Evolutionary conservation across 2,888 invertebrate genomes (phyloP), one percentile per base, ranked within the genome.

Genomic region (Barypeithes pellucidus): DNA sequence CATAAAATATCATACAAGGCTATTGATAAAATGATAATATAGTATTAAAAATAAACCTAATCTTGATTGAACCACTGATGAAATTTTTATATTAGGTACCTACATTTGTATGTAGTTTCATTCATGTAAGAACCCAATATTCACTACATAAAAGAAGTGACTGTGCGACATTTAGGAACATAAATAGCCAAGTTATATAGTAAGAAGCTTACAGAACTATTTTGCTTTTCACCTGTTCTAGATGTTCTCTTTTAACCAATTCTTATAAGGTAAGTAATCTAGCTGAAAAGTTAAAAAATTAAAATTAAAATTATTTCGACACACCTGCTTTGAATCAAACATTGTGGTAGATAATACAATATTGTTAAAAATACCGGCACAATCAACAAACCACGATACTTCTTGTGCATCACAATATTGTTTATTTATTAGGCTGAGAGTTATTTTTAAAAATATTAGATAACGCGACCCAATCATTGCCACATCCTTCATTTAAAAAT

Each of bases 401-500:
- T 20, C 47, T 47, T 47, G 20, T 22, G 22, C 47, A 20, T 47
- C 9, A 9, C 20, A 20, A 12, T 22, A 20, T 11, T 47, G 47
- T 47, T 47, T 20, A 22, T 47, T 43, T 12, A 47, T 47, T 22
- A 47, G 11, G 22, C 12, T 20, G 9, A 20, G 7, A 47, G 18
- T 8, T 47, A 47, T 47, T 47, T 47, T 22, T 22, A 47, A 47
- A 45, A 45, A 47, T 12, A 47, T 18, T 22, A 20, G 47, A 47
- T 47, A 47, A 47, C 47, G 9, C 8, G 11, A 20, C 47, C 20
- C 12, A 47, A 45, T 20, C 47, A 47, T 11, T 47, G 22, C 47
- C 47, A 47, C 47, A 47, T 47, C 47, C 47, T 47, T 12, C 9
- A 8, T 47, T 47, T 47, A 47, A 47, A 47, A 47, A 47, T 47